phyloP scores from a whole-genome alignment of 53 echinoderm and acorn worm genomes.

The Holothuria scabra region DNA sequence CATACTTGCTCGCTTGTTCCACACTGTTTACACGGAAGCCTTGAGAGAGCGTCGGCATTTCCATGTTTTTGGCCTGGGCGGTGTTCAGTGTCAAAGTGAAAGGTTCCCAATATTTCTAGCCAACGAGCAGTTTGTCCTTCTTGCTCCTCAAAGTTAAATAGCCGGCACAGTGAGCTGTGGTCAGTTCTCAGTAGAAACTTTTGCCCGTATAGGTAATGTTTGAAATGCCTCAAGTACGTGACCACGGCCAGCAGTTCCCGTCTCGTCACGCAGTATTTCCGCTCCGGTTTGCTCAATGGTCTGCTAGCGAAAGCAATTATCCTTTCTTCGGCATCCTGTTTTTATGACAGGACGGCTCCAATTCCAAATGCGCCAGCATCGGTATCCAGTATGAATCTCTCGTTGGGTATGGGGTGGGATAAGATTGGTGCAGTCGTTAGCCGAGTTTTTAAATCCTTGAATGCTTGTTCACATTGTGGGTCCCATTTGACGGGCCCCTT shows the following conservation, averaged over 20 bases:
- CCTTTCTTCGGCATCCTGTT: slow-evolving; percentile 54
- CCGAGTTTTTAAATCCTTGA: slow-evolving; percentile 29
- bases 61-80: too few species aligned
- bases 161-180: slow-evolving; percentile 55
- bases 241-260: too few species aligned
- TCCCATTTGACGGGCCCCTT: slow-evolving; percentile 41
- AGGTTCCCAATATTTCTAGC: too few species aligned
- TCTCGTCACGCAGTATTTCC: slow-evolving; percentile 70
- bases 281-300: slow-evolving; percentile 56
- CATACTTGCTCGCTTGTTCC: too few species aligned
- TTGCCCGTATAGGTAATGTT: too few species aligned
- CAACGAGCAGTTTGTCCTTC: too few species aligned
- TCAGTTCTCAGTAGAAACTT: slow-evolving; percentile 60
- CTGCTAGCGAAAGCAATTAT: slow-evolving; percentile 56
- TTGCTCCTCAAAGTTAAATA: slow-evolving; percentile 51
- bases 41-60: too few species aligned
- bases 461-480: slow-evolving; percentile 42
- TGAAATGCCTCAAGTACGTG: too few species aligned
- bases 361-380: slow-evolving; percentile 58
- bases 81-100: too few species aligned
- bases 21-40: too few species aligned
- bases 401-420: slow-evolving; percentile 41
- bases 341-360: slow-evolving; percentile 57
- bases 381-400: slow-evolving; percentile 52
- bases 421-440: slow-evolving; percentile 51